Evolutionary conservation across 2,113 vertebrate species (phyloP), one percentile per base, ranked within the genome.

Genomic region (Sturnus vulgaris): DNA sequence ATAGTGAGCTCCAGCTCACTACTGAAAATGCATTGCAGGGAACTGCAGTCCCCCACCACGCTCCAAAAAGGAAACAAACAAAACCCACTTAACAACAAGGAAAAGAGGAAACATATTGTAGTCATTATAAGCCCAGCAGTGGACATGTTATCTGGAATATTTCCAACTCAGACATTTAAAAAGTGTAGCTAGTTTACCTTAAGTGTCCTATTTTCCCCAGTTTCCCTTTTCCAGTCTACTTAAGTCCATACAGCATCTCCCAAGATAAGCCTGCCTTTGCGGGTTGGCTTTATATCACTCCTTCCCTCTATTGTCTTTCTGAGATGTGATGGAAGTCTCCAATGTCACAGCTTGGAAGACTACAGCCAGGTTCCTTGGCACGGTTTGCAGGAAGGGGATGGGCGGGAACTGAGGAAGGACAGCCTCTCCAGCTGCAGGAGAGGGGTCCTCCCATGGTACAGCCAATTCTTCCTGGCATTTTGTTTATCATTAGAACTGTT

Each of bases 261-360:
- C 2, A 9, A 79, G 39, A 83, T 81, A 94, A 86, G 75, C 33
- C 68, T 83, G 85, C 46, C 70, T 92, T 88, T 66, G 63, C 73
- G 35, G 66, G 27, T 28, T 77, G 69, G 71, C 88, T 83, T 60
- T 78, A 44, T 40, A 81, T 33, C 52, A 50, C 69, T 93, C 53
- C 64, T 97, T 93, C 92, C 90, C 94, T 80, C 65, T 86, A 78
- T 68, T 95, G 88, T 88, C 75, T 96, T 94, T 86, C 76, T 73
- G n/a, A 89, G 64, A 83, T 70, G 44, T n/a, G 82, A 93, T 42
- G 64, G 76, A 90, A 93, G 52, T 88, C 75, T 81, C 68, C 71
- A 73, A 3, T 78, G 88, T 75, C 82, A 66, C 4, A 0, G 22
- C 53, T 77, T 22, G 50, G 55, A 79, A 83, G 52, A 56, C 35